These are phyloP conservation scores for Helleia helle DNA, from an alignment of 2,888 invertebrate genomes.

Conservation along the genomic window DNA sequence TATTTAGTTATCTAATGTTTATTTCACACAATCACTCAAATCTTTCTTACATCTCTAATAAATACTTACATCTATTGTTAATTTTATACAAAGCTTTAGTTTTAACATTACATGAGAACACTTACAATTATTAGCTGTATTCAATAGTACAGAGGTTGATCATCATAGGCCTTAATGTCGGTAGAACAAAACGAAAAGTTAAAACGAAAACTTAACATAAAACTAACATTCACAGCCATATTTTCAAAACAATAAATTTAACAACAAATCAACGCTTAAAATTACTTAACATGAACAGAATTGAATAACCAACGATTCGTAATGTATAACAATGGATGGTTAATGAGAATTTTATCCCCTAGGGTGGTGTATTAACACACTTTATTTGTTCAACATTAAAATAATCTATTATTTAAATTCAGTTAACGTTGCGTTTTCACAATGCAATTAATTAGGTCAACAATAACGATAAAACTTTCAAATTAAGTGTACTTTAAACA, in stretches of 20 bases:
- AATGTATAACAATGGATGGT: slow-evolving; percentile 30
- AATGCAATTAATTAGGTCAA: slow-evolving; percentile 15
- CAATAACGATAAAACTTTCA: slow-evolving; percentile 6
- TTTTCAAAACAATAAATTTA: slow-evolving; percentile 45
- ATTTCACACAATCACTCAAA: slow-evolving; percentile 52
- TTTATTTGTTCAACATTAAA: slow-evolving; percentile 21
- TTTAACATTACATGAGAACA: slow-evolving; percentile 52
- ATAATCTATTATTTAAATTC: slow-evolving; percentile 20
- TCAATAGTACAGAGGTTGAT: slow-evolving; percentile 17
- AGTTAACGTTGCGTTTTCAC: slow-evolving; percentile 12
- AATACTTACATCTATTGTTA: slow-evolving; percentile 65
- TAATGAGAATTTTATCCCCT: slow-evolving; percentile 55
- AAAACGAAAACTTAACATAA: slow-evolving; percentile 73
- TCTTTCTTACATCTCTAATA: slow-evolving; percentile 53
- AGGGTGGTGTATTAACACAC: slow-evolving; percentile 21
- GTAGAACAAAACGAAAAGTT: slow-evolving; percentile 44
- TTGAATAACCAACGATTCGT: slow-evolving; percentile 25
- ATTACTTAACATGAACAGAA: slow-evolving; percentile 50
- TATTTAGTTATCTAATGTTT: slow-evolving; percentile 31
- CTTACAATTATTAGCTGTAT: slow-evolving; percentile 23
- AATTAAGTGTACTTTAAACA: background rate
- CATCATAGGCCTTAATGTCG: slow-evolving; percentile 58
- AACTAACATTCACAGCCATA: slow-evolving; percentile 72
- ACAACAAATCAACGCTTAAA: slow-evolving; percentile 66
- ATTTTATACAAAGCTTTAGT: slow-evolving; percentile 73